Percentiles rank a stretch among this genome's conserved stretches.
Conservation (phyloP, 2,888 invertebrate genomes). For the Tuta absoluta region DNA sequence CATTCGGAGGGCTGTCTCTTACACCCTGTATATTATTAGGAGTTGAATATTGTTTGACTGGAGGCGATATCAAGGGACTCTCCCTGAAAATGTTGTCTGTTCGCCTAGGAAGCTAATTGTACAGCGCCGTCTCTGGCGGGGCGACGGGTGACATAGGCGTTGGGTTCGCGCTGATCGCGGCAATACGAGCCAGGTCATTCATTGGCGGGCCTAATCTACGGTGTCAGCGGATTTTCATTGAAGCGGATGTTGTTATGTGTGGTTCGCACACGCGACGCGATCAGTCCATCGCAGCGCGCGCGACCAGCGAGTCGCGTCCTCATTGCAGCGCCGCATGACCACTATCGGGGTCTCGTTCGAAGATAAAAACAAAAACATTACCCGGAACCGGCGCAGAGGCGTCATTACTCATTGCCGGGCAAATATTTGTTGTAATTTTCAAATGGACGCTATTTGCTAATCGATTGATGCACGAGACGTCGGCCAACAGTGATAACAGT, state of each 20-base stretch:
- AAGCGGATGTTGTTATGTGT: constrained; percentile 51
- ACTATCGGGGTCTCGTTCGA: constrained; percentile 50
- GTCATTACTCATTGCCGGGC: constrained; percentile 40
- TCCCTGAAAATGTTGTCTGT: neutral
- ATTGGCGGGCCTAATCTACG: constrained; percentile 46
- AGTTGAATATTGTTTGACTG: neutral
- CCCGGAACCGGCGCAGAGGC: constrained; percentile 45
- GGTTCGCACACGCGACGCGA: constrained; percentile 40
- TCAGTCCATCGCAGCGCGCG: constrained; percentile 57
- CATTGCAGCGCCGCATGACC: constrained; percentile 51
- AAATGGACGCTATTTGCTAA: constrained; percentile 35
- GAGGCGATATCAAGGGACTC: neutral
- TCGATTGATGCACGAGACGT: constrained; percentile 26
- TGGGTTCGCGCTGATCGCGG: constrained; percentile 48
- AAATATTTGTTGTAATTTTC: constrained; percentile 50
- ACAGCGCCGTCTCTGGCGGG: constrained; percentile 14
- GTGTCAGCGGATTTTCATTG: constrained; percentile 55
- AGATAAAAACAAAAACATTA: constrained; percentile 65
- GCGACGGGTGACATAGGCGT: constrained; percentile 11
- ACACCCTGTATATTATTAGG: neutral
- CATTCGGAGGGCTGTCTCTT: too few relatives aligned
- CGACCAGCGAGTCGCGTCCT: constrained; percentile 55
- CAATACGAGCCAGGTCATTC: constrained; percentile 54
- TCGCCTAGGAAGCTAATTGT: neutral
- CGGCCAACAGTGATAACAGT: constrained; percentile 40